These are phyloP conservation scores for Paralichthys olivaceus DNA, from an alignment of 2,113 vertebrate genomes.

Conservation along the genomic window DNA sequence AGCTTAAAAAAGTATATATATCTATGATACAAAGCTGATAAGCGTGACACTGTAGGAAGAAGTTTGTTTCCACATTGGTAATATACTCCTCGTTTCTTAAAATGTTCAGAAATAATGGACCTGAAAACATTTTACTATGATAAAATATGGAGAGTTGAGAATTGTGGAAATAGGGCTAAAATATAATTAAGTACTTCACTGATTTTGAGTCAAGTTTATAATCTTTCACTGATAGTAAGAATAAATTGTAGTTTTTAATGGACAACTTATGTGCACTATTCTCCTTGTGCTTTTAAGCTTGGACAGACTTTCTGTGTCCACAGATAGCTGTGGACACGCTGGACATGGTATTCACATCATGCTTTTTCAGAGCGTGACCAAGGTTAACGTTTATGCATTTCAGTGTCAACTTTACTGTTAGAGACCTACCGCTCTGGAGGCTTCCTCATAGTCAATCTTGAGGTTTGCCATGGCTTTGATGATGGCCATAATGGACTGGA, in stretches of 20 bases:
- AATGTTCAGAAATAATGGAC: neutral
- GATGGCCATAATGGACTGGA: constrained; percentile 99
- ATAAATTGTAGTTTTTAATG: too few species aligned
- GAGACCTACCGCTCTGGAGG: constrained; percentile 86
- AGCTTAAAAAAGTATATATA: neutral
- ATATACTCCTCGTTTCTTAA: neutral
- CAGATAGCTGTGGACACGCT: neutral
- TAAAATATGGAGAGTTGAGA: too few species aligned
- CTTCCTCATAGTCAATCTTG: constrained; percentile 94
- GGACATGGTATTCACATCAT: too few species aligned
- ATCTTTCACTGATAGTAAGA: too few species aligned
- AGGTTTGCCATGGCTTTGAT: constrained; percentile 97
- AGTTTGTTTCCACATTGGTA: neutral
- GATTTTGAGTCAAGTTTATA: too few species aligned
- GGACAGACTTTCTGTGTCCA: neutral
- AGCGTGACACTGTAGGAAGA: neutral
- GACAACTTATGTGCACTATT: too few species aligned
- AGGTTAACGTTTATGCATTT: neutral
- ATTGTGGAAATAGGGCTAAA: too few species aligned
- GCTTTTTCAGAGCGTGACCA: neutral
- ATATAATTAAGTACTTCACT: too few species aligned
- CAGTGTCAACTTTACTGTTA: neutral
- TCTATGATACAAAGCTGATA: neutral
- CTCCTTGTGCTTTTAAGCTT: too few species aligned
- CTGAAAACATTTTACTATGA: neutral